Evolutionary conservation across 2,888 invertebrate species (phyloP).

Genomic region (Drosophila lutescens): DNA sequence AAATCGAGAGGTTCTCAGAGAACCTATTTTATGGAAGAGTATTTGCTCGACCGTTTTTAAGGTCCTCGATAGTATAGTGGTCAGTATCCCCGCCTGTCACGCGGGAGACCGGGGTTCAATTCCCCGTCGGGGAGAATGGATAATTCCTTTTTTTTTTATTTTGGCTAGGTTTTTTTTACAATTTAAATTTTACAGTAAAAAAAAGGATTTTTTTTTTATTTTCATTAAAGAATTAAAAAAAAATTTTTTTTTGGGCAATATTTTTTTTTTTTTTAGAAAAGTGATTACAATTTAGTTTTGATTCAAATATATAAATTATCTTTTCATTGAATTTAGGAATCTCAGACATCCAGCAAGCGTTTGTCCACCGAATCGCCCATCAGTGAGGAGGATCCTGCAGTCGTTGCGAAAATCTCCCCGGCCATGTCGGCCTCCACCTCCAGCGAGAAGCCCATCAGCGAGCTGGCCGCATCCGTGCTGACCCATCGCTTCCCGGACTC

Average conservation of each 20-base stretch:
- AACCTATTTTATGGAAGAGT: background rate
- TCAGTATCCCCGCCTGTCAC: conserved; percentile 16
- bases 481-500: conserved; percentile 87
- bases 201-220: background rate
- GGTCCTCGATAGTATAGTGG: conserved; percentile 14
- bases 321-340: conserved; percentile 50
- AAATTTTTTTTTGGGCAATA: background rate
- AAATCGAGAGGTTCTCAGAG: background rate
- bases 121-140: conserved; percentile 10
- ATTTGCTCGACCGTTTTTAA: background rate
- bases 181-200: no score
- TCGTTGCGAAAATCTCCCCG: conserved; percentile 52
- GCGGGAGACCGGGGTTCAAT: conserved; percentile 15
- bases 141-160: background rate
- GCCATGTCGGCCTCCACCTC: conserved; percentile 74
- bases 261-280: background rate
- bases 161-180: no score
- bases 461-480: conserved; percentile 83
- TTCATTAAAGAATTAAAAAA: background rate
- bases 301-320: background rate
- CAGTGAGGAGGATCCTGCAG: conserved; percentile 70
- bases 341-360: conserved; percentile 67
- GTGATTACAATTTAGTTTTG: no score
- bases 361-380: conserved; percentile 74
- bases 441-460: conserved; percentile 68